Evolutionary conservation across 2,113 vertebrate genomes (phyloP), one percentile per base, ranked within the genome.

Genomic region (Gallinago media): DNA sequence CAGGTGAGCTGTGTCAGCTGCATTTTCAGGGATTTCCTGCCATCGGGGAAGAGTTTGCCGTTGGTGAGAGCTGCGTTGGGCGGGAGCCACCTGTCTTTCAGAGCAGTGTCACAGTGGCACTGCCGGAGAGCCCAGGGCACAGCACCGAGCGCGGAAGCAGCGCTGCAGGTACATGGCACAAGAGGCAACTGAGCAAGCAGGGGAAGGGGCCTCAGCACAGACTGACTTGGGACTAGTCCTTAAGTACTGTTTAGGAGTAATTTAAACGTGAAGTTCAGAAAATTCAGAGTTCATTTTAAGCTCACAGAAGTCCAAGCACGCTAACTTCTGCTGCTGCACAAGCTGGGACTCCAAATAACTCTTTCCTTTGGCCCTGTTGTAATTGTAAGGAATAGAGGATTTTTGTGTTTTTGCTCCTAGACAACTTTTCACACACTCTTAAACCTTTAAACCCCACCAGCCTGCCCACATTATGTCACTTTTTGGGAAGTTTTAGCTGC

Each of bases 21-120:
- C 98, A 1, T 99, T 99, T 96, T 99, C 98, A 1, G 98, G 98
- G 72, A 99, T 98, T 79, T 99, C 99, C 99, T 99, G 78, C 21
- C 49, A 0, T 14, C 3, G 50, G 46, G 70, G 44, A 63, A 54
- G 61, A 88, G 54, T 15, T 36, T 36, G 9, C 17, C 1, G 0
- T 27, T 59, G 55, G 26, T 2, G 3, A 50, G 54, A 42, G 47
- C n/a, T n/a, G 42, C 1, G 11, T 2, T 3, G 25, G 52, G 47
- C 17, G 25, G 1, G 20, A 71, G 46, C 56, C 56, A 52, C 34
- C 34, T 36, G 20, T 11, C 6, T 16, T 2, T 44, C 11, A 4
- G 2, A 54, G 26, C 40, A 50, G 62, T 1, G 5, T 10, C 9
- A 23, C 59, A 34, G 5, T 0, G 20, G 47, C 74, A 17, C 36